Conservation (phyloP, 1,140 invertebrate species). For the Odontomachus brunneus region DNA sequence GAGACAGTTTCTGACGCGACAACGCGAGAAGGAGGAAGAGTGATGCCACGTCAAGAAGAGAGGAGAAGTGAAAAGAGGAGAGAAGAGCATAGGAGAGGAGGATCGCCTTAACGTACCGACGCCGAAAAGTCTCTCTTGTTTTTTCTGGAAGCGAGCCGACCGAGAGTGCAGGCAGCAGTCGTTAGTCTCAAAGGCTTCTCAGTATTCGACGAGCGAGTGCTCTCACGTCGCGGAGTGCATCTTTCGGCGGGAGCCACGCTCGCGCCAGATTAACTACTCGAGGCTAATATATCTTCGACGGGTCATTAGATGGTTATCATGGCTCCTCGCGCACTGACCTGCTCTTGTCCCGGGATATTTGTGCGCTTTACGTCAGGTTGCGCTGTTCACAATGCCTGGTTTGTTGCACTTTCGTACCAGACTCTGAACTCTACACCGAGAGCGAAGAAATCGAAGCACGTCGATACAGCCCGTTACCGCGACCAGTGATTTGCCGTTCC, state of each 20-base stretch:
- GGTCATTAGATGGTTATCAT: constrained; percentile 48
- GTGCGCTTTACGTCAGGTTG: not conserved
- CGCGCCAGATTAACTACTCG: constrained; percentile 56
- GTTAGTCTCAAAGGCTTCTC: constrained; percentile 70
- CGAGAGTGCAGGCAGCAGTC: constrained; percentile 49
- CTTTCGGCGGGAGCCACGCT: constrained; percentile 55
- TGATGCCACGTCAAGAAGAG: not conserved
- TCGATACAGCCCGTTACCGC: not conserved
- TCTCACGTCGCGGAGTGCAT: constrained; percentile 33
- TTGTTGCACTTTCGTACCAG: constrained; percentile 21
- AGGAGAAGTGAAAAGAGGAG: not conserved
- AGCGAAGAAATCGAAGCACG: not conserved
- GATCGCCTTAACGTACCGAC: constrained; percentile 60
- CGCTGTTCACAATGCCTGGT: constrained; percentile 12
- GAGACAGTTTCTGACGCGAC: constrained; percentile 71
- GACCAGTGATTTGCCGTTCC: not conserved
- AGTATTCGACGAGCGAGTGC: constrained; percentile 64
- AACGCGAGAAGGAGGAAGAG: constrained; percentile 9
- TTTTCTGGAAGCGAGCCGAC: constrained; percentile 70
- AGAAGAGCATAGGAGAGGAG: constrained; percentile 21
- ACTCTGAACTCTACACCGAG: not conserved
- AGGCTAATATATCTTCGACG: constrained; percentile 54
- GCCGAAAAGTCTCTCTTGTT: constrained; percentile 71
- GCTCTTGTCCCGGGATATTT: constrained; percentile 38
- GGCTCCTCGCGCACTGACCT: constrained; percentile 29